Evolutionary conservation across 2,888 invertebrate genomes (phyloP).

Genomic region (Phyto melanocephala): DNA sequence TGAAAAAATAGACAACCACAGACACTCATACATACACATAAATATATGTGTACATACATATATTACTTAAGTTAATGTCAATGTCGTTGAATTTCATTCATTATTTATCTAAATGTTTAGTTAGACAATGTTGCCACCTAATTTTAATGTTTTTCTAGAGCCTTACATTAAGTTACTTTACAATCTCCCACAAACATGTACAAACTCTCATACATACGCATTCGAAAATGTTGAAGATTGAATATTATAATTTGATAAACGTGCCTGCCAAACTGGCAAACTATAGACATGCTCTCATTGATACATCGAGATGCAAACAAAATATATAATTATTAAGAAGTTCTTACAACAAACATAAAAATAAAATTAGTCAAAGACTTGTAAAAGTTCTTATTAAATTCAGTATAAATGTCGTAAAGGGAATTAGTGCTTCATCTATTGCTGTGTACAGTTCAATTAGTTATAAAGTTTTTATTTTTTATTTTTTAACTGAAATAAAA

Average conservation of each 20-base stretch:
- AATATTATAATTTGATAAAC: conserved; percentile 30
- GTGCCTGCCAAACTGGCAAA: background rate
- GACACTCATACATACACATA: no score
- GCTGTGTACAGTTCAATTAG: no score
- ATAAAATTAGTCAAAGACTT: background rate
- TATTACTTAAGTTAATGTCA: background rate
- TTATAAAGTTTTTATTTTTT: no score
- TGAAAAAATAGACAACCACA: no score
- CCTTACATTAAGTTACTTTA: background rate
- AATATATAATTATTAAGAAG: background rate
- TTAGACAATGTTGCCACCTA: conserved; percentile 17
- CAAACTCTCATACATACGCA: no score
- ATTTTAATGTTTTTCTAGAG: conserved; percentile 4
- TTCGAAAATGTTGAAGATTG: background rate
- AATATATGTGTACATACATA: no score
- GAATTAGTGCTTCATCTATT: no score
- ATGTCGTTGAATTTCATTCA: background rate
- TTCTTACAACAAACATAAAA: background rate
- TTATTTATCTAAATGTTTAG: background rate
- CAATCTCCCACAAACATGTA: background rate
- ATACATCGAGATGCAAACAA: background rate
- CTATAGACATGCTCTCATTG: background rate
- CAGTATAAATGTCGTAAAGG: background rate
- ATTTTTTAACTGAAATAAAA: no score
- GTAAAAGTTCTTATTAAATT: background rate